A percentile compares a stretch with the other conserved stretches of the same genome.
These are phyloP conservation scores for Dicentrarchus labrax DNA, from an alignment of 2,113 vertebrate species.

Conservation along the genomic window DNA sequence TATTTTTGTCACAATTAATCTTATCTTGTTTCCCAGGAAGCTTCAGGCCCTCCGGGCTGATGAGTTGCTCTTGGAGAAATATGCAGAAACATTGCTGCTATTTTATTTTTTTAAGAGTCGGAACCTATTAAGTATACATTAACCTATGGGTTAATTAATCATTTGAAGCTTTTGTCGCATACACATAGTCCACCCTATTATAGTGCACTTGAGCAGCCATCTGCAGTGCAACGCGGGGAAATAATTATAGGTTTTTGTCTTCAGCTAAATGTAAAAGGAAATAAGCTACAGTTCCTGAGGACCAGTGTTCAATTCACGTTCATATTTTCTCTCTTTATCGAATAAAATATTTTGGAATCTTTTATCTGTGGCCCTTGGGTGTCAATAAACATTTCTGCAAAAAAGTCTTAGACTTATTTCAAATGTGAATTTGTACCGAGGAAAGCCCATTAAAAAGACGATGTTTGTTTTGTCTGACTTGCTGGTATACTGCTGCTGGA, in stretches of 20 bases:
- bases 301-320: background rate
- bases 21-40: background rate
- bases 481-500: constrained; percentile 60
- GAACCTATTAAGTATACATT: constrained; percentile 10
- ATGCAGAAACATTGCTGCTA: background rate
- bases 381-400: constrained; percentile 5
- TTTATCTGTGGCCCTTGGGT: constrained; percentile 5
- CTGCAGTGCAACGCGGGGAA: constrained; percentile 51
- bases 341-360: background rate
- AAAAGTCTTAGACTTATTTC: background rate
- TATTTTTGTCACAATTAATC: background rate
- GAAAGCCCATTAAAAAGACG: constrained; percentile 32
- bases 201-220: constrained; percentile 61
- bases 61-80: background rate
- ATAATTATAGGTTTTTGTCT: constrained; percentile 47
- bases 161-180: constrained; percentile 36
- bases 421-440: constrained; percentile 3
- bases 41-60: background rate
- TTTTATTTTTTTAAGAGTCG: background rate
- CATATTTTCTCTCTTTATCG: constrained; percentile 1
- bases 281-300: background rate
- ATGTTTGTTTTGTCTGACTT: constrained; percentile 69
- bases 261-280: constrained; percentile 30
- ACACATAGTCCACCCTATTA: constrained; percentile 36
- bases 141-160: constrained; percentile 54